Conservation (phyloP, 2,797 vertebrate genomes). For the Sebastes oblongus region DNA sequence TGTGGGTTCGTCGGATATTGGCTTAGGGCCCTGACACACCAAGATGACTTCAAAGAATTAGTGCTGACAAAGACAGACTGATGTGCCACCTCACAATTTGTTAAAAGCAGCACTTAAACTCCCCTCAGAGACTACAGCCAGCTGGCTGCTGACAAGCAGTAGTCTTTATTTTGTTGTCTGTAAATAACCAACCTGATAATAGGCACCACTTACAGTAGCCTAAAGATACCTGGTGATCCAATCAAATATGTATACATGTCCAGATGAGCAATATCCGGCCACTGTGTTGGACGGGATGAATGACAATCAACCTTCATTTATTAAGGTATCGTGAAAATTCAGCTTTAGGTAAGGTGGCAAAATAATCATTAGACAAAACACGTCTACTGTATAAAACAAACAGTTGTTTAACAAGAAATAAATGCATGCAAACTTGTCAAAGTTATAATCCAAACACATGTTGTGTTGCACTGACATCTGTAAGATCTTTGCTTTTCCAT, state of each 20-base stretch:
- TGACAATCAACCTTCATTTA: too few relatives aligned
- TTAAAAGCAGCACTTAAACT: slow-evolving; percentile 2
- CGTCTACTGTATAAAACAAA: too few relatives aligned
- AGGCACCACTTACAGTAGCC: background rate
- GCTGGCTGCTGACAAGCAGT: background rate
- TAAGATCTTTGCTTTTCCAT: rapidly evolving
- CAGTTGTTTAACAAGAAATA: too few relatives aligned
- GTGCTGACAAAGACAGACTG: background rate
- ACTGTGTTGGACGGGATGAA: too few relatives aligned
- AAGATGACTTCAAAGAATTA: background rate
- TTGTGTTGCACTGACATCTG: too few relatives aligned
- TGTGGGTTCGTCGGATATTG: background rate
- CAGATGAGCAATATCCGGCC: too few relatives aligned
- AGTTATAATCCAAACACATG: too few relatives aligned
- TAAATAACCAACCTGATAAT: background rate
- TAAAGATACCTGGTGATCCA: background rate
- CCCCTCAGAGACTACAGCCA: background rate
- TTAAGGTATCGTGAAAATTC: too few relatives aligned
- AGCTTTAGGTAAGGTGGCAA: too few relatives aligned
- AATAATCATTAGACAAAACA: too few relatives aligned
- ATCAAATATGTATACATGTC: background rate
- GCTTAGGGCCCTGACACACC: background rate
- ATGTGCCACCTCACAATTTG: background rate
- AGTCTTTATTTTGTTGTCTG: background rate
- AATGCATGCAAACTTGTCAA: too few relatives aligned